phyloP scores from a whole-genome alignment of 2,797 vertebrate genomes.

The Muraenolepis orangiensis region DNA sequence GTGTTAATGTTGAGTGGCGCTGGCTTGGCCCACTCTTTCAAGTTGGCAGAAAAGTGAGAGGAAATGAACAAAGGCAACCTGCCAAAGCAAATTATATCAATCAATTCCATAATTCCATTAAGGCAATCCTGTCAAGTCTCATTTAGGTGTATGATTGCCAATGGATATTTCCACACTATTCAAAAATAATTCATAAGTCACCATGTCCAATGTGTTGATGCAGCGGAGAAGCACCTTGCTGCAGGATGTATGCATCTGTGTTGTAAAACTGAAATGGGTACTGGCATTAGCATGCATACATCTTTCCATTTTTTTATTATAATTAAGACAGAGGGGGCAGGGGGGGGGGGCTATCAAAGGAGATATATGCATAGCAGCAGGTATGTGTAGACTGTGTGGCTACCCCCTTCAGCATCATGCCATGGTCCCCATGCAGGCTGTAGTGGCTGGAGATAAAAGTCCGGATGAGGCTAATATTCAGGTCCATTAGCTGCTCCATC shows the following conservation, averaged over 20 bases:
- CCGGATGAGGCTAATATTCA: slow-evolving; percentile 20
- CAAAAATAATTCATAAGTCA: neutral
- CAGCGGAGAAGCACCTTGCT: neutral
- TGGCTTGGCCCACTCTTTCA: neutral
- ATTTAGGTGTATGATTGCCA: neutral
- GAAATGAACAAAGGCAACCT: neutral
- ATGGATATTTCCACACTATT: neutral
- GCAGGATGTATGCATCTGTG: neutral
- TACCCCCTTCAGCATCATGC: neutral
- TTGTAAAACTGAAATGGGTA: neutral
- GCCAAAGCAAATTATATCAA: slow-evolving; percentile 1
- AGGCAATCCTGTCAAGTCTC: neutral
- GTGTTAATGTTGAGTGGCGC: neutral
- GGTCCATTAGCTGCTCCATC: slow-evolving; percentile 34
- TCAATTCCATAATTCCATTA: slow-evolving; percentile 1
- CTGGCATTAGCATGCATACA: neutral
- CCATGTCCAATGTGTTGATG: neutral
- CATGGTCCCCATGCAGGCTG: slow-evolving; percentile 8
- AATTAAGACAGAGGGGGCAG: neutral
- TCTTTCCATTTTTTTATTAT: neutral
- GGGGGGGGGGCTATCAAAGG: neutral
- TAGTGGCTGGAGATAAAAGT: slow-evolving; percentile 10
- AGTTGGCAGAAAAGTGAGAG: neutral
- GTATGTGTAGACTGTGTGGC: neutral
- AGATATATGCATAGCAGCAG: neutral